Evolutionary conservation across 2,113 vertebrate genomes (phyloP).

Genomic region (Argyrosomus japonicus): DNA sequence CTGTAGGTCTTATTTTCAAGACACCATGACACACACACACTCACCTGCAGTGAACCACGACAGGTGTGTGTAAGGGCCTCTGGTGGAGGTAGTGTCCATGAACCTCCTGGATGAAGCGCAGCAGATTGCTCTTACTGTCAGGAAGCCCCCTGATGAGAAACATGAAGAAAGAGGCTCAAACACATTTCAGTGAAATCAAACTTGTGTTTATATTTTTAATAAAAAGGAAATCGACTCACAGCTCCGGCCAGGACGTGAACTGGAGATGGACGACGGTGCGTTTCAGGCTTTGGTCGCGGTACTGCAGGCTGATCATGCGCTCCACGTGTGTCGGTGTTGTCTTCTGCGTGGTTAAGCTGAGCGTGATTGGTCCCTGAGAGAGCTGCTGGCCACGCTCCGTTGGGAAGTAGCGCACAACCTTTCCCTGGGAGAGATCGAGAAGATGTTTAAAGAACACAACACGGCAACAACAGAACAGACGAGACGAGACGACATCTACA

Average conservation of each 20-base stretch:
- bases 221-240: conserved; percentile 80
- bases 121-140: conserved; percentile 90
- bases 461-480: neutral
- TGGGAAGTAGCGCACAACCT: conserved; percentile 94
- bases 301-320: conserved; percentile 94
- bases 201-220: no score
- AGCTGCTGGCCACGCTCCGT: conserved; percentile 91
- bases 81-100: conserved; percentile 95
- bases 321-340: conserved; percentile 90
- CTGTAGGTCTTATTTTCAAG: neutral
- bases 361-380: conserved; percentile 90
- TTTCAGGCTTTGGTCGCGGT: conserved; percentile 94
- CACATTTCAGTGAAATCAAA: neutral
- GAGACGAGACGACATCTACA: neutral
- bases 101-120: conserved; percentile 95
- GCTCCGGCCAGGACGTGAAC: conserved; percentile 95
- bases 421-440: conserved; percentile 83
- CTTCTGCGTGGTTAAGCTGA: conserved; percentile 90
- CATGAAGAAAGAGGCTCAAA: neutral
- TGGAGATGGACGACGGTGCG: conserved; percentile 95
- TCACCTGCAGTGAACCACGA: conserved; percentile 96
- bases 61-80: conserved; percentile 92
- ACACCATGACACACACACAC: neutral
- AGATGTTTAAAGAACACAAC: neutral
- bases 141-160: conserved; percentile 89